Conservation (phyloP, 2,113 vertebrate species). For the Eira barbara region DNA sequence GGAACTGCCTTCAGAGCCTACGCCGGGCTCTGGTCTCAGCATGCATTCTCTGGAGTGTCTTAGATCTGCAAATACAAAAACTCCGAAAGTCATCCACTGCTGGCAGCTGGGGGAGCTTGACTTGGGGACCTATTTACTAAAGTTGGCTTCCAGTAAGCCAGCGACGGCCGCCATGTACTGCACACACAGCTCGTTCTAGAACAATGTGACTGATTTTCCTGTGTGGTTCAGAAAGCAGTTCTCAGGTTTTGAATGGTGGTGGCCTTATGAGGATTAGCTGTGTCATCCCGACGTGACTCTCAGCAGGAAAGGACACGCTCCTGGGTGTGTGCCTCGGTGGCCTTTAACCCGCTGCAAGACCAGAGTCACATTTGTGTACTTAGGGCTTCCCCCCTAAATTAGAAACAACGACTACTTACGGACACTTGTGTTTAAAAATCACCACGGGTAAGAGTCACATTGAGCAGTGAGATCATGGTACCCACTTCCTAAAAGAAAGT, state of each 20-base stretch:
- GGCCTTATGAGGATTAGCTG: not conserved
- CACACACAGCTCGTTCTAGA: not conserved
- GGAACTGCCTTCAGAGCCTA: not conserved
- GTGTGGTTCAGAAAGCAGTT: not conserved
- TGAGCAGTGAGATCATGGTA: accelerated
- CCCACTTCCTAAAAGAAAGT: not conserved
- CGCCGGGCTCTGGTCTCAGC: not conserved
- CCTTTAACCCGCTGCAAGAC: not conserved
- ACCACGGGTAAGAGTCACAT: not conserved
- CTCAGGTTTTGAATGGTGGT: not conserved
- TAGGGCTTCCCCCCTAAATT: not conserved
- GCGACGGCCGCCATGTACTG: not conserved
- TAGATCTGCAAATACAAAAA: not conserved
- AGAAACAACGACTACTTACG: not conserved
- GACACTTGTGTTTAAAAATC: not conserved
- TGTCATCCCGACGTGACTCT: not conserved
- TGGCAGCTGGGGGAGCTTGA: not conserved
- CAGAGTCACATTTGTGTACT: not conserved
- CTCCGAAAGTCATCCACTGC: not conserved
- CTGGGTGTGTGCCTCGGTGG: not conserved
- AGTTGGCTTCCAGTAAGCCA: not conserved
- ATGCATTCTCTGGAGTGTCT: not conserved
- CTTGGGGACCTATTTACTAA: not conserved
- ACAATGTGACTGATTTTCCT: not conserved
- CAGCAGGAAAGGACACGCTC: accelerated